Evolutionary conservation across 1,140 invertebrate species (phyloP).

Genomic region (Saxidomus purpurata): DNA sequence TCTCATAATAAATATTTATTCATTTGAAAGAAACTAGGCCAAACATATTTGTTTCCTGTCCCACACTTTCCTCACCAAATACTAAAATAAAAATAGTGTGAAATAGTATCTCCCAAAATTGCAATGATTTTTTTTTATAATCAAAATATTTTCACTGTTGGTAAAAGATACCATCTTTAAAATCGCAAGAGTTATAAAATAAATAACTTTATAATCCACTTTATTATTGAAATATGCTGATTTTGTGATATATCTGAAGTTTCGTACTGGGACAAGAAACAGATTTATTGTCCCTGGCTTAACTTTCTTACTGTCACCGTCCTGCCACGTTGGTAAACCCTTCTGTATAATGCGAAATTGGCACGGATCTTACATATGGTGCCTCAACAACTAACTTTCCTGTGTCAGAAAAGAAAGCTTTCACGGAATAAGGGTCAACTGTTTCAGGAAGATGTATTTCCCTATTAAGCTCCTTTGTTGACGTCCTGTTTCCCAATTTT

Average conservation of each 20-base stretch:
- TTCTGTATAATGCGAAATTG: conserved; percentile 70
- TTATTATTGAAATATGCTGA: too few relatives aligned
- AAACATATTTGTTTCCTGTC: background rate
- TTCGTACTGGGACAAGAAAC: background rate
- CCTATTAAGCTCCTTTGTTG: conserved; percentile 83
- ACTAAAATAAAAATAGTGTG: too few relatives aligned
- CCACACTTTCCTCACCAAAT: too few relatives aligned
- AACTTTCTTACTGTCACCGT: conserved; percentile 27
- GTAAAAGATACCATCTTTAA: too few relatives aligned
- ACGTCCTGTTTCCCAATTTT: conserved; percentile 79
- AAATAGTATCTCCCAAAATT: too few relatives aligned
- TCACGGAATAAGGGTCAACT: conserved; percentile 84
- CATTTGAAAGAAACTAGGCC: background rate
- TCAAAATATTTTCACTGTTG: too few relatives aligned
- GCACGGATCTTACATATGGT: conserved; percentile 73
- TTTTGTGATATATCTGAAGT: too few relatives aligned
- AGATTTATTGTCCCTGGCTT: background rate
- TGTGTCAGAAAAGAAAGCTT: conserved; percentile 84
- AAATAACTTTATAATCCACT: too few relatives aligned
- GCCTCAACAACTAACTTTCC: conserved; percentile 85
- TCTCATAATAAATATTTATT: background rate
- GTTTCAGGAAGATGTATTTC: conserved; percentile 84
- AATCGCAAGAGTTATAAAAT: too few relatives aligned
- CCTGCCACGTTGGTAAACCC: conserved; percentile 46
- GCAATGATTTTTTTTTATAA: too few relatives aligned